phyloP scores from a whole-genome alignment of 2,888 invertebrate species.

The Girardia tigrina region DNA sequence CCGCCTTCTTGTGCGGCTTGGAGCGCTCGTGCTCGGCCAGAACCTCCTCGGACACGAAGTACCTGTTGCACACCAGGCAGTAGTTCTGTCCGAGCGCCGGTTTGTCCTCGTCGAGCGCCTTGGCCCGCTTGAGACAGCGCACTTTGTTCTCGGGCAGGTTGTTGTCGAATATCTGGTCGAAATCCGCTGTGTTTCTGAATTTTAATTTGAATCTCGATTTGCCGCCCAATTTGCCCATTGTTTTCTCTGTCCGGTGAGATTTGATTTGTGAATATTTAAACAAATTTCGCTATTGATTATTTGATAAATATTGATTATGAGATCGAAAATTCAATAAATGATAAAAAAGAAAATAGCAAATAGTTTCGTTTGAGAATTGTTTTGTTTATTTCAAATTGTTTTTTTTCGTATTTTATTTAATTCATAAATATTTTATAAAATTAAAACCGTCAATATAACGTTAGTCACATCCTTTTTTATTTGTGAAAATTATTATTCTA shows the following conservation, averaged over 20 bases:
- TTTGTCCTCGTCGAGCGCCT: slow-evolving; percentile 31
- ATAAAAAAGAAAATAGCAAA: too few relatives aligned
- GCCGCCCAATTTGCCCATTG: background rate
- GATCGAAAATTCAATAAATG: too few relatives aligned
- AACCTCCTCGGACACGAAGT: slow-evolving; percentile 1
- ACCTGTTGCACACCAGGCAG: slow-evolving; percentile 32
- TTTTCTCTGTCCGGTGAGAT: too few relatives aligned
- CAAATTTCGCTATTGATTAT: too few relatives aligned
- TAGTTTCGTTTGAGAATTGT: too few relatives aligned
- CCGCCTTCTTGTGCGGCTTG: slow-evolving; percentile 35
- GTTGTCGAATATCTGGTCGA: slow-evolving; percentile 29
- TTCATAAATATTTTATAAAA: too few relatives aligned
- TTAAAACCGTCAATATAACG: too few relatives aligned
- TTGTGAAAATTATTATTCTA: too few relatives aligned
- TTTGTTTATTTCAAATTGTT: too few relatives aligned
- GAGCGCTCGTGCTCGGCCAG: slow-evolving; percentile 10
- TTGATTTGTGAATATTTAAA: background rate
- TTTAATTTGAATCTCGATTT: background rate
- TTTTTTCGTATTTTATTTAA: too few relatives aligned
- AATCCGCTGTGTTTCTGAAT: background rate
- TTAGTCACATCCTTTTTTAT: too few relatives aligned
- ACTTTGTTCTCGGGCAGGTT: slow-evolving; percentile 19
- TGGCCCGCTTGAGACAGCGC: slow-evolving; percentile 9
- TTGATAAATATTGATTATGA: too few relatives aligned
- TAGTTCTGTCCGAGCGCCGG: slow-evolving; percentile 34